phyloP scores from a whole-genome alignment of 2,113 vertebrate genomes.

The Nesoenas mayeri region DNA sequence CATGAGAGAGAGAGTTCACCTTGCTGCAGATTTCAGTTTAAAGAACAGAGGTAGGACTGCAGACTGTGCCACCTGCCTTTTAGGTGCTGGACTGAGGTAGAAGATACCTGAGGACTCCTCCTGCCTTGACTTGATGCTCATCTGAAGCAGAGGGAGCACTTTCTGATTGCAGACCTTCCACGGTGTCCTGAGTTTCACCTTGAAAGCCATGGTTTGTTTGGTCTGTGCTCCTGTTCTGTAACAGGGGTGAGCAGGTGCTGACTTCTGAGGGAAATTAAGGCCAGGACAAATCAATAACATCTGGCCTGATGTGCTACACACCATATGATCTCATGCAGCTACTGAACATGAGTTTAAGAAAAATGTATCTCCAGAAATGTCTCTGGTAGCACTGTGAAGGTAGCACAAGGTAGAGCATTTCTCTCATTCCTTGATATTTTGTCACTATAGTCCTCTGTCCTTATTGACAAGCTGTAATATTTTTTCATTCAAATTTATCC shows the following conservation, averaged over 20 bases:
- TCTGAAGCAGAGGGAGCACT: background rate
- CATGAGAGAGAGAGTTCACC: background rate
- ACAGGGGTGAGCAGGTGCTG: background rate
- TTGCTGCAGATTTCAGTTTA: background rate
- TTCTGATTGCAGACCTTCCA: background rate
- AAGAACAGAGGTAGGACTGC: background rate
- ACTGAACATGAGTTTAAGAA: background rate
- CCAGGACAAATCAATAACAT: constrained; percentile 2
- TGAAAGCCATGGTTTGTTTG: background rate
- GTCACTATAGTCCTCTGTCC: background rate
- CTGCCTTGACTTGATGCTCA: background rate
- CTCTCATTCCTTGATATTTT: background rate
- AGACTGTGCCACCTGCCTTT: background rate
- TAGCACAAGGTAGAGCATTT: background rate
- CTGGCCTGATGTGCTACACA: background rate
- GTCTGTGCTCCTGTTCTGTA: background rate
- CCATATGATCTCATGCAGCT: background rate
- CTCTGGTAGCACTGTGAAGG: background rate
- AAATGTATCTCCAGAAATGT: background rate
- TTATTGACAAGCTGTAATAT: background rate
- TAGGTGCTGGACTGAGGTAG: background rate
- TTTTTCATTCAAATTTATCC: background rate
- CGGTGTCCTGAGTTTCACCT: background rate
- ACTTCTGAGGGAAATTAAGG: constrained; percentile 4
- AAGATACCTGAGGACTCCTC: background rate